Base-by-base conservation (phyloP, 2,797 vertebrate species). In the Chrosomus eos region DNA sequence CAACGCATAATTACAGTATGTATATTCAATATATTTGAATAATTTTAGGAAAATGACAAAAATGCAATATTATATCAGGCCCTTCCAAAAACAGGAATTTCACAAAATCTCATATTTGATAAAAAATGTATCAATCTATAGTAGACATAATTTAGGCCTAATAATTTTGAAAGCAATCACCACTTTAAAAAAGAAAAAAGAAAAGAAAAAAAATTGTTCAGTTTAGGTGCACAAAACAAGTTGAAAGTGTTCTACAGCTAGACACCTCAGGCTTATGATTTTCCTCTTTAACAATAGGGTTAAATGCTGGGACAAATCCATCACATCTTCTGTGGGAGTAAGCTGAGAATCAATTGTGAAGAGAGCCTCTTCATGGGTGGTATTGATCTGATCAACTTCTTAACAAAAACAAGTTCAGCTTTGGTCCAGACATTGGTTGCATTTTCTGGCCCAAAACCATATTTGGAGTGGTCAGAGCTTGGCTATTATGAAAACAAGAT, bases 361-460 rank as follows among this genome's bases (percentile, higher is more conserved):
- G 45, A 67, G 18, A 83, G 31, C 43, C 28, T 73, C 70, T 73
- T 76, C 45, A 55, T 67, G 81, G 72, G 31, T 75, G 72, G 23
- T 76, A 74, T 53, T 28, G 80, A 81, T 81, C 67, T 40, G 33
- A 66, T 81, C 66, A 53, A 60, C 80, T 58, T 82, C 68, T 73
- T 74, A 33, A 71, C 79, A 80, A 67, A 80, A 80, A 70, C 6
- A 71, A 81, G 16, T 38, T 36, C 21, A 53, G 78, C 64, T 53
- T 53, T 21, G 40, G 64, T 58, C 67, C 66, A 71, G 33, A 55
- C 5, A 26, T 1, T 7, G n/a, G 2, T 40, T 62, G n/a, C 19
- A 80, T 67, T 80, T 80, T 33, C 19, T 62, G 55, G 2, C 1
- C 1, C 33, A 58, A 31, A 66, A 31, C 18, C 62, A 66, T 70